Base-by-base conservation (phyloP, 2,888 invertebrate species). In the Hirtodrosophila confusa region DNA sequence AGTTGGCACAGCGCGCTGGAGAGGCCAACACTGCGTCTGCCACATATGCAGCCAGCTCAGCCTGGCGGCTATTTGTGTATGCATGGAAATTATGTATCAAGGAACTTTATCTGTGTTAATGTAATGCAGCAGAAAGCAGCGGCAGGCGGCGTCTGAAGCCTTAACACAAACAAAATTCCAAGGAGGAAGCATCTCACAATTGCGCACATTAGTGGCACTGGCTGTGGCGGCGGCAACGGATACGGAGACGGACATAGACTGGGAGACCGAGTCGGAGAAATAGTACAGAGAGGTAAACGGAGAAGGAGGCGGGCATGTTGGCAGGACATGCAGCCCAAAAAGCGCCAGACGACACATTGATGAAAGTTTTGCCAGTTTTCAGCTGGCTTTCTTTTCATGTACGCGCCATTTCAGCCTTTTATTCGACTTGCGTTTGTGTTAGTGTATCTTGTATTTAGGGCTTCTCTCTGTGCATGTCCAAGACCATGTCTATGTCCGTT, bases 101-200 rank as follows among this genome's bases (percentile, higher is more conserved):
- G 84, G 78, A 89, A 88, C 85, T 88, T 88, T 86, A 88, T 87
- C 87, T 89, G 87, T 84, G 83, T 87, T 88, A 88, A 88, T 89
- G 88, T 79, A 80, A 86, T 88, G 85, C 86, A 88, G 86, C 86
- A 85, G 73, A 86, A 79, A 47, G 50, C 58, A 6, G 27, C 27
- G 6, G 27, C 5, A 4, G 49, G 47, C 69, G 60, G 53, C 51
- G 65, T 68, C 79, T 67, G 41, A 67, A 61, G 72, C 65, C 65
- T 64, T 54, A 72, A 56, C 71, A 72, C 78, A 78, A 78, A 75
- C 74, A 74, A 60, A 63, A 66, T 68, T 5, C 44, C 8, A 61
- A 58, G 64, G 57, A 71, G 51, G 45, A 69, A 69, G 68, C 71
- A 48, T 60, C 66, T 73, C 63, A 72, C 85, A 86, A 86, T 85